These are phyloP conservation scores for Anser cygnoides DNA, from an alignment of 2,113 vertebrate genomes.

Conservation along the genomic window DNA sequence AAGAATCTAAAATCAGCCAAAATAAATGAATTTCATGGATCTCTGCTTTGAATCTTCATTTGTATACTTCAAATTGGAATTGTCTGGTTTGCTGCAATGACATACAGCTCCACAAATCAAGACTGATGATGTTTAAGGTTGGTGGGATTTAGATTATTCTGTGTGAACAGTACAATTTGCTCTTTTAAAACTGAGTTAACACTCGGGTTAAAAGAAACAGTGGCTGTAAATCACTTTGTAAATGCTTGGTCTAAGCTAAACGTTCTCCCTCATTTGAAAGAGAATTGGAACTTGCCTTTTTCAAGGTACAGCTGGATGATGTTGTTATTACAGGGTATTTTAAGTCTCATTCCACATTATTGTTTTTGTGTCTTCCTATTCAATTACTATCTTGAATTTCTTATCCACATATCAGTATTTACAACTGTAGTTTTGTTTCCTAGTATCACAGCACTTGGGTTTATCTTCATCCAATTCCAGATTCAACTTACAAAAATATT, in stretches of 20 bases:
- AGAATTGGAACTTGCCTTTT: not conserved
- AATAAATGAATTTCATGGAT: not conserved
- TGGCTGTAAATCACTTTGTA: not conserved
- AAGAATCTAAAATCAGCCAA: not conserved
- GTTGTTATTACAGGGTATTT: not conserved
- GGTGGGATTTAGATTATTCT: not conserved
- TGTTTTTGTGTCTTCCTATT: conserved; percentile 13
- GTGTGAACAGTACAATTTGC: not conserved
- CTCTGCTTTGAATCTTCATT: not conserved
- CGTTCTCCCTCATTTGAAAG: not conserved
- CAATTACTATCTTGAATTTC: conserved; percentile 26
- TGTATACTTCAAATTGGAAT: not conserved
- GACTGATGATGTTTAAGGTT: not conserved
- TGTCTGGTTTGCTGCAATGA: not conserved
- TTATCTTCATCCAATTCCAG: conserved; percentile 20
- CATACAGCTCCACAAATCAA: not conserved
- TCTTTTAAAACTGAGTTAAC: not conserved
- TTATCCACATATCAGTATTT: conserved; percentile 48
- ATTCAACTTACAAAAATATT: not conserved
- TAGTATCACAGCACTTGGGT: not conserved
- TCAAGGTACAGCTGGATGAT: not conserved
- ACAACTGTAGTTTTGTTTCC: conserved; percentile 19
- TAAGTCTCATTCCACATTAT: not conserved
- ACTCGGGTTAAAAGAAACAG: not conserved
- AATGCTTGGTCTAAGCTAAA: not conserved